A percentile compares a stretch with the other conserved stretches of the same genome.
Evolutionary conservation across 2,113 vertebrate species (phyloP).

Genomic region (Periophthalmus modestus): DNA sequence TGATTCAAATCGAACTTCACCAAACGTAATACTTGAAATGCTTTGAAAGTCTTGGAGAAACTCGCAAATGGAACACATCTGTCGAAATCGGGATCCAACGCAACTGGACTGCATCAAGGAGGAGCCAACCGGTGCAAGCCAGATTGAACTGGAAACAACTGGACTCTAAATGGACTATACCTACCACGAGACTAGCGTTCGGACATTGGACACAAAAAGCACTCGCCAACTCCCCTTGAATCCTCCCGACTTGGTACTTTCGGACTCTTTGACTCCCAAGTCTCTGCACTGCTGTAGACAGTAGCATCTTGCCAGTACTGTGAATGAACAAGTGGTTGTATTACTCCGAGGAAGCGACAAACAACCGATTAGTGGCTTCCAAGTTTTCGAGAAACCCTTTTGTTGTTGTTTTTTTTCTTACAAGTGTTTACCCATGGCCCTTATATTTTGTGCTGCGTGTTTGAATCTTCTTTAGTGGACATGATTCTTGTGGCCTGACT

Average conservation of each 20-base stretch:
- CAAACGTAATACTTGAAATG: constrained; percentile 30
- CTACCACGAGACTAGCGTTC: constrained; percentile 9
- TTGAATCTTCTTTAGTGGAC: constrained; percentile 58
- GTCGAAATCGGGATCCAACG: constrained; percentile 26
- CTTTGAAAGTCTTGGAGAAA: constrained; percentile 25
- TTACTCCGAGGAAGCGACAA: constrained; percentile 47
- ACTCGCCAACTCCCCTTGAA: constrained; percentile 13
- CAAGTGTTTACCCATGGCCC: constrained; percentile 49
- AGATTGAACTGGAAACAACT: constrained; percentile 50
- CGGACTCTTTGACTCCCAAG: constrained; percentile 26
- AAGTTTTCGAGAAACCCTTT: constrained; percentile 23
- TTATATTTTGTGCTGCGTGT: constrained; percentile 58
- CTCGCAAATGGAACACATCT: constrained; percentile 42
- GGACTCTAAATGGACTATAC: constrained; percentile 40
- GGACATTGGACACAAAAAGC: constrained; percentile 14
- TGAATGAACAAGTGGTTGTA: constrained; percentile 48
- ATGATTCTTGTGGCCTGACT: constrained; percentile 61
- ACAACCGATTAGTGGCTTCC: constrained; percentile 50
- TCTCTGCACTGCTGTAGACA: constrained; percentile 28
- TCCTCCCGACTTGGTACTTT: constrained; percentile 30
- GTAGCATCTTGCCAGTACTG: constrained; percentile 51
- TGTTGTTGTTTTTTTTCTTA: constrained; percentile 17
- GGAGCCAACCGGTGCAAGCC: constrained; percentile 11
- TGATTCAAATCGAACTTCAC: constrained; percentile 11
- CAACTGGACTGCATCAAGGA: constrained; percentile 35